Conservation (phyloP, 2,113 vertebrate genomes). For the Cyanoramphus novaezelandiae region DNA sequence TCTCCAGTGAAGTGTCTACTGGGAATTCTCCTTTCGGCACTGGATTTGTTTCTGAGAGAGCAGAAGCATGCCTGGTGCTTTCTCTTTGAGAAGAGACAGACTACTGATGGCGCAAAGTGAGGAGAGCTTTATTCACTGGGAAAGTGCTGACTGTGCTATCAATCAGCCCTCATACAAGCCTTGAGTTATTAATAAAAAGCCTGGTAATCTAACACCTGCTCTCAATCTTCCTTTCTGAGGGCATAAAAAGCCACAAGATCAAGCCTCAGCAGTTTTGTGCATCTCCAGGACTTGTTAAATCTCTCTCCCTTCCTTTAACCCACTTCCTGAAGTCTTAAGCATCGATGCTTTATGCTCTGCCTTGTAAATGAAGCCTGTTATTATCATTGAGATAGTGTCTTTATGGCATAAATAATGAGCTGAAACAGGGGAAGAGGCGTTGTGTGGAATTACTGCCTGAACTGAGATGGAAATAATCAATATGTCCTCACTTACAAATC, state of each 20-base stretch:
- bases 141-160: conserved; percentile 55
- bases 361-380: conserved; percentile 82
- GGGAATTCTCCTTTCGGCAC: neutral
- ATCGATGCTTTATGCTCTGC: conserved; percentile 74
- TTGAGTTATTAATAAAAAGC: conserved; percentile 66
- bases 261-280: conserved; percentile 67
- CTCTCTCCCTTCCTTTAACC: conserved; percentile 62
- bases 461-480: conserved; percentile 82
- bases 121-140: conserved; percentile 7
- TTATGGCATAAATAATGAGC: conserved; percentile 84
- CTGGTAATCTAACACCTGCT: conserved; percentile 48
- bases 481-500: conserved; percentile 82
- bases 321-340: conserved; percentile 74
- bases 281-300: conserved; percentile 75
- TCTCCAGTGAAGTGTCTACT: neutral
- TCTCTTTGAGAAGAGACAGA: neutral
- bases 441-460: conserved; percentile 79
- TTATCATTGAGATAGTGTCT: conserved; percentile 81
- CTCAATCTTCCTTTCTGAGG: conserved; percentile 45
- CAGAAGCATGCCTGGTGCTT: neutral
- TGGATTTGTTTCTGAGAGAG: neutral
- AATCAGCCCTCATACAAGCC: conserved; percentile 38
- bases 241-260: conserved; percentile 66
- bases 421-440: conserved; percentile 73
- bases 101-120: neutral